Base-by-base conservation (phyloP, 2,888 invertebrate genomes). In the Sceliomorpha sp. region DNA sequence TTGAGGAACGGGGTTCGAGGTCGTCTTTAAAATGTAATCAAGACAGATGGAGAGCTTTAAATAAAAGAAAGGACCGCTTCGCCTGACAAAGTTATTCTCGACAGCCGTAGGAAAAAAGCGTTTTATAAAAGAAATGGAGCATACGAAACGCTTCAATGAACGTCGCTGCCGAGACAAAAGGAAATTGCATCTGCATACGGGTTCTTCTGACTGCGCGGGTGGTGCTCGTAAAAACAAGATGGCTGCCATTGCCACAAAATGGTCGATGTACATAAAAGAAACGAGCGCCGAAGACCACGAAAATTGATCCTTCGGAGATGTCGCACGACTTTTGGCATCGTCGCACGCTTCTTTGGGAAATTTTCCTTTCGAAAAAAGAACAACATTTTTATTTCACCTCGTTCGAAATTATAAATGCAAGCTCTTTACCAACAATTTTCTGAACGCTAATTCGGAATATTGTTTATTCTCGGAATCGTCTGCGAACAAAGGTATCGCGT, bases 221-320 rank as follows among this genome's bases (percentile, higher is more conserved):
- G 78, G 73, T 76, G 77, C 76, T 79, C 77, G 78, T 83, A 84
- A 85, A 86, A 86, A 79, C 82, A 86, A 85, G 77, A 86, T 87
- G 84, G 85, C 81, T 75, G 48, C 70, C 71, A 74, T 73, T 74
- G 78, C 80, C 78, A 75, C 82, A 81, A 83, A 84, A 84, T 85
- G 84, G 85, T 81, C 72, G 80, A 59, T 74, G 77, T 85, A 81
- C 85, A 84, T 85, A 85, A 85, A 83, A 70, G 74, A 77, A 71
- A 69, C 55, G 60, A 64, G 58, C 53, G 56, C 69, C 55, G 60
- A 39, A 47, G 63, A 56, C 20, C 20, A 20, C 20, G 20, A 20
- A n/a, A n/a, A n/a, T n/a, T n/a, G n/a, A n/a, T n/a, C n/a, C n/a
- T n/a, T n/a, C n/a, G n/a, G n/a, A n/a, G n/a, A n/a, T n/a, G n/a